A percentile compares a stretch with the other conserved stretches of the same genome.
Conservation (phyloP, 2,888 invertebrate genomes). For the Biston betularia region DNA sequence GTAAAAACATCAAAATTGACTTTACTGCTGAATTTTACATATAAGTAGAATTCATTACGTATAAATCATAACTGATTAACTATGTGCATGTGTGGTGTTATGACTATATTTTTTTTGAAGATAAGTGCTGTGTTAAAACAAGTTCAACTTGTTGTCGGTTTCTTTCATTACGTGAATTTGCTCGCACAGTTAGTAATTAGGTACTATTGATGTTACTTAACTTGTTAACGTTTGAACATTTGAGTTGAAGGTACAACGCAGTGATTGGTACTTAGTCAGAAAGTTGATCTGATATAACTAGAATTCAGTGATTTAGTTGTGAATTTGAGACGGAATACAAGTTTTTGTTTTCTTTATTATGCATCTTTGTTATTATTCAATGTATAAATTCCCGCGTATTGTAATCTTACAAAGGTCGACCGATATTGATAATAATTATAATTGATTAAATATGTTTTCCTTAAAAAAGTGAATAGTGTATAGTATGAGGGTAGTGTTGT, state of each 20-base stretch:
- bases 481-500: too few relatives aligned
- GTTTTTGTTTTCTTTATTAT: too few relatives aligned
- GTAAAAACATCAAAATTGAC: neutral
- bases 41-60: conserved; percentile 4
- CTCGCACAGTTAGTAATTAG: conserved; percentile 54
- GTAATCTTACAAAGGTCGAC: too few relatives aligned
- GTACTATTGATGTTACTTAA: conserved; percentile 62
- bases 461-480: too few relatives aligned
- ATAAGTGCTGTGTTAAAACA: conserved; percentile 26
- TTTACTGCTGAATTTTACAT: conserved; percentile 13
- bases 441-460: too few relatives aligned
- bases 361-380: too few relatives aligned
- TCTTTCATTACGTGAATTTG: conserved; percentile 45
- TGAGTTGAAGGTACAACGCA: conserved; percentile 8
- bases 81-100: conserved; percentile 10
- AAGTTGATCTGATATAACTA: neutral
- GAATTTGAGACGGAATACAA: too few relatives aligned
- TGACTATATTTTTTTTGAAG: conserved; percentile 14
- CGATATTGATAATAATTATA: too few relatives aligned
- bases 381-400: too few relatives aligned
- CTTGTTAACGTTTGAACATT: conserved; percentile 56
- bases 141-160: conserved; percentile 33
- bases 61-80: conserved; percentile 20
- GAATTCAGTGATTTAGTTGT: too few relatives aligned
- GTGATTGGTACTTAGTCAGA: conserved; percentile 4